These are phyloP conservation scores for Telmatochromis sp. DNA, from an alignment of 2,113 vertebrate genomes.

Conservation along the genomic window DNA sequence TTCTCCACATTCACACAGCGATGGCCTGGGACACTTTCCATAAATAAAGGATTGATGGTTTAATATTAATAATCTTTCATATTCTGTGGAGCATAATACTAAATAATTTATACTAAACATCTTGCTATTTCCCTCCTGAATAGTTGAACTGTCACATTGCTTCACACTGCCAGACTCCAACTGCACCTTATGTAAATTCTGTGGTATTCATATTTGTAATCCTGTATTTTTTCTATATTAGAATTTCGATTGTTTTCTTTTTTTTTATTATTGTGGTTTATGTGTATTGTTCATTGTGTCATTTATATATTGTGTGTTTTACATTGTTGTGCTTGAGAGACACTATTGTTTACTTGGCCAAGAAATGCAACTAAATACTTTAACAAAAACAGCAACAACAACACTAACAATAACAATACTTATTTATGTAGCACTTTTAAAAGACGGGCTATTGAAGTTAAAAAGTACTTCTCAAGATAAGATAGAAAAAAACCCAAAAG, in stretches of 20 bases:
- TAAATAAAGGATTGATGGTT: background rate
- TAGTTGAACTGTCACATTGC: background rate
- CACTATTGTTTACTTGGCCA: background rate
- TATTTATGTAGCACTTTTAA: background rate
- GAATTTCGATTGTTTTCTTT: background rate
- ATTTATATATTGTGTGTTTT: background rate
- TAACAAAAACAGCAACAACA: background rate
- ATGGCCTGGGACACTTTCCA: background rate
- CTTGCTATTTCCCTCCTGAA: background rate
- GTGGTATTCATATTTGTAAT: background rate
- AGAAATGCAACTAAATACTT: background rate
- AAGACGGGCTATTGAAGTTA: background rate
- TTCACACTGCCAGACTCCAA: background rate
- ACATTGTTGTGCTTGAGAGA: background rate
- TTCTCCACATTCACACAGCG: background rate
- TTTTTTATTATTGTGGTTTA: background rate
- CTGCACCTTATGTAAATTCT: background rate
- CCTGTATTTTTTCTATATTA: background rate
- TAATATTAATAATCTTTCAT: background rate
- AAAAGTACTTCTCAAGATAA: background rate
- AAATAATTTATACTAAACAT: background rate
- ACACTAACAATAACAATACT: background rate
- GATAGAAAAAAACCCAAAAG: rapidly evolving
- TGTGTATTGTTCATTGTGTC: background rate
- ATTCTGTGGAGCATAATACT: background rate